Evolutionary conservation across 2,888 invertebrate species (phyloP), one percentile per base, ranked within the genome.

Genomic region (Cerastis leucographa): DNA sequence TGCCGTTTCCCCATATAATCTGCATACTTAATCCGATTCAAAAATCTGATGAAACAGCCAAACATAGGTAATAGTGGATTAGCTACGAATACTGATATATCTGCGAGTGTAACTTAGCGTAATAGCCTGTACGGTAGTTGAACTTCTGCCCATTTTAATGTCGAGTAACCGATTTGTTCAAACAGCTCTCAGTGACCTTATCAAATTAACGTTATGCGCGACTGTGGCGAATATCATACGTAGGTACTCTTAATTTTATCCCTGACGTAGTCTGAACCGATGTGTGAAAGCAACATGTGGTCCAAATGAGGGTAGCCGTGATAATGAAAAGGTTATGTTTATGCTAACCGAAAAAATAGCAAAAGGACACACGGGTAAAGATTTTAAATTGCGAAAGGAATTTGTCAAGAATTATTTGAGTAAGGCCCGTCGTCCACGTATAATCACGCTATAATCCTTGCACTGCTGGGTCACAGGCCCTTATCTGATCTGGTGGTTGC

Each of bases 231-330:
- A 84, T 84, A 68, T 71, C 19, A 72, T 75, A 51, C 35, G 35
- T n/a, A 29, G 14, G 25, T 25, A 49, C 14, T 71, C 22, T 22
- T 79, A 75, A 80, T 77, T 72, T 70, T 75, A 81, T 84, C 72
- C 81, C 77, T 84, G 84, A 84, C 81, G 84, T 64, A 59, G 76
- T 76, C 71, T 40, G 49, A 35, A 70, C 44, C 59, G 40, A 70
- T 14, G 64, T n/a, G 25, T 51, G 42, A 46, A 44, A 67, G 70
- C 76, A 74, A 76, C 80, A 84, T 56, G 84, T 80, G 80, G 73
- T 59, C 25, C 19, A 66, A 72, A 79, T 51, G 56, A 46, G 67
- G 71, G 67, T 70, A 67, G 12, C 19, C 22, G 25, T 29, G 7
- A 61, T 54, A 61, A 62, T 51, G 17, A 35, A 46, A 79, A 70